A percentile compares a stretch with the other conserved stretches of the same genome.
These are phyloP conservation scores for Gallinago media DNA, from an alignment of 2,113 vertebrate species.

Conservation along the genomic window DNA sequence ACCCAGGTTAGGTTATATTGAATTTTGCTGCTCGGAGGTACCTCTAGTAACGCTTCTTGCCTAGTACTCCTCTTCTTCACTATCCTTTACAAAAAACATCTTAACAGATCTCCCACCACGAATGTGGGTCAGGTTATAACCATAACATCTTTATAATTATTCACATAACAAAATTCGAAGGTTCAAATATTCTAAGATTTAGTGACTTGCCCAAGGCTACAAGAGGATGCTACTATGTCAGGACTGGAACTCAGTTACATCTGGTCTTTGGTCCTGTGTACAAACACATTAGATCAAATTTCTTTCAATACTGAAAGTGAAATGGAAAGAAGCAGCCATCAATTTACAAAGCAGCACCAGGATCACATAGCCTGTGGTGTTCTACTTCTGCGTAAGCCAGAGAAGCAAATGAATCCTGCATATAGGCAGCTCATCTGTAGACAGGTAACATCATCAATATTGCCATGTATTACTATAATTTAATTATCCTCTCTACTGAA, in stretches of 20 bases:
- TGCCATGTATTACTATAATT: neutral
- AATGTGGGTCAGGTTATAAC: neutral
- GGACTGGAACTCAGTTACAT: neutral
- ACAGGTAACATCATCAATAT: neutral
- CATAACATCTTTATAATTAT: neutral
- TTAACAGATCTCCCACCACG: neutral
- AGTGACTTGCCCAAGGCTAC: neutral
- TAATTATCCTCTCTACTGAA: neutral
- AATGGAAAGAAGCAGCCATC: neutral
- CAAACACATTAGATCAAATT: neutral
- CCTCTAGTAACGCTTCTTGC: neutral
- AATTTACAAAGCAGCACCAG: constrained; percentile 8
- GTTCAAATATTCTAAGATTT: neutral
- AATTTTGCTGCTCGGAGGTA: neutral
- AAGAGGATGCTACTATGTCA: neutral
- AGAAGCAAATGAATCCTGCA: neutral
- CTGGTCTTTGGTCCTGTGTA: neutral
- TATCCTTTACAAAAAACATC: neutral
- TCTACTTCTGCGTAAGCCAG: neutral
- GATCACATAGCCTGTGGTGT: neutral
- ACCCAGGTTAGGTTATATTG: neutral
- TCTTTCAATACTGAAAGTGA: neutral
- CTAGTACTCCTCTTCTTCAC: neutral
- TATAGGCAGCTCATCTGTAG: neutral
- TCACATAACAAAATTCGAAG: neutral